A percentile compares a stretch with the other conserved stretches of the same genome.
These are phyloP conservation scores for Limnephilus rhombicus DNA, from an alignment of 2,888 invertebrate genomes.

Conservation along the genomic window DNA sequence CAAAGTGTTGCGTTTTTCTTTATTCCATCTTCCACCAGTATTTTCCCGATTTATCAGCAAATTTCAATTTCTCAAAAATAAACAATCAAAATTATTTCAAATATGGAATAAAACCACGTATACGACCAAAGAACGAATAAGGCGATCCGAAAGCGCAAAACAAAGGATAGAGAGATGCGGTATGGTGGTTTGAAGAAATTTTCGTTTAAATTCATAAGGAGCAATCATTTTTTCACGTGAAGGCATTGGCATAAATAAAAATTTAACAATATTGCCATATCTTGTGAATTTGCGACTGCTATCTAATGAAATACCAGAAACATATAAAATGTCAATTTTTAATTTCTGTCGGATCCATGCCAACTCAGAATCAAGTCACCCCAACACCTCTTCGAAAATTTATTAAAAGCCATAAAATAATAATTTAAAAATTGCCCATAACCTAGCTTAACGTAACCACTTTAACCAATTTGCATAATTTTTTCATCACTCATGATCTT, in stretches of 20 bases:
- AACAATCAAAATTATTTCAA: not conserved
- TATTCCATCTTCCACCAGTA: no score
- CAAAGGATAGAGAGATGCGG: not conserved
- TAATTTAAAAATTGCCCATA: no score
- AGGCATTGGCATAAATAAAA: not conserved
- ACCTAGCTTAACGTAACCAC: no score
- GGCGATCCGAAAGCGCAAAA: not conserved
- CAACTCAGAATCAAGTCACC: no score
- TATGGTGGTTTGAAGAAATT: not conserved
- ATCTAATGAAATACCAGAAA: not conserved
- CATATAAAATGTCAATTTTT: not conserved
- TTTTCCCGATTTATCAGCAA: no score
- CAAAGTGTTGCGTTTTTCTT: not conserved
- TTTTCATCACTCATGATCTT: no score
- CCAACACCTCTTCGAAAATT: no score
- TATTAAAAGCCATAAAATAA: no score
- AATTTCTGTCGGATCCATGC: not conserved
- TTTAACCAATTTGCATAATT: no score
- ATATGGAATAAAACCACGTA: not conserved
- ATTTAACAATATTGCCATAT: not conserved
- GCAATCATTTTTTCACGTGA: not conserved
- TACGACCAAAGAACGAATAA: not conserved
- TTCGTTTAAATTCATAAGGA: not conserved
- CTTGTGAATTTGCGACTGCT: not conserved
- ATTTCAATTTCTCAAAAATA: no score